These are phyloP conservation scores for Pica pica DNA, from an alignment of 2,113 vertebrate genomes.

Conservation along the genomic window DNA sequence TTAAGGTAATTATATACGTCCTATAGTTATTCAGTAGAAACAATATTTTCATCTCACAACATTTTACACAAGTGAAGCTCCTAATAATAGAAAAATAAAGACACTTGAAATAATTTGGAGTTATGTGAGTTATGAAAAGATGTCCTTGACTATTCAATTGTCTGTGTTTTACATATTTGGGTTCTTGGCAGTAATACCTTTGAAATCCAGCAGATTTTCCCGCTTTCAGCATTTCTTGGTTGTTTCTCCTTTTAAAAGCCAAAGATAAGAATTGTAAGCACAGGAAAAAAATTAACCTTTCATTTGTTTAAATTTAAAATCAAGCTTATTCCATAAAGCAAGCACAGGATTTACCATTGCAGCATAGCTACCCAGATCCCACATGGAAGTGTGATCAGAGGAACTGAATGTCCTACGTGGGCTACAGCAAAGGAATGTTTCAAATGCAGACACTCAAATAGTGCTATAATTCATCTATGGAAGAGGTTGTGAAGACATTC, in stretches of 20 bases:
- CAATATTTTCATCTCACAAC: not conserved
- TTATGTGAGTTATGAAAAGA: not conserved
- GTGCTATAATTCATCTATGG: not conserved
- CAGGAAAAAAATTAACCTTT: not conserved
- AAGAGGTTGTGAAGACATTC: constrained; percentile 3
- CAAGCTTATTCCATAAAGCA: not conserved
- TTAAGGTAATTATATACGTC: not conserved
- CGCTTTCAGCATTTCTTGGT: not conserved
- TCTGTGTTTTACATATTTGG: not conserved
- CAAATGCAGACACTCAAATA: not conserved
- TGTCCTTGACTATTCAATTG: not conserved
- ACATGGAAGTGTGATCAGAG: not conserved
- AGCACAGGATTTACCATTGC: not conserved
- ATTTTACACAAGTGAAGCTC: not conserved
- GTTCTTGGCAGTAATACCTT: not conserved
- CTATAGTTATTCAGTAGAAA: not conserved
- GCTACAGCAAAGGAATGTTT: not conserved
- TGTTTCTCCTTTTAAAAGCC: not conserved
- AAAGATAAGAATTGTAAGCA: not conserved
- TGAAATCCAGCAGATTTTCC: not conserved
- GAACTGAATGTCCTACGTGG: not conserved
- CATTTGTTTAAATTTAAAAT: not conserved
- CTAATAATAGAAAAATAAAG: not conserved
- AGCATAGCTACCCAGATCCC: not conserved
- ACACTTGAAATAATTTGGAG: not conserved